Base-by-base conservation (phyloP, 2,888 invertebrate genomes). In the Phyllotreta cruciferae region DNA sequence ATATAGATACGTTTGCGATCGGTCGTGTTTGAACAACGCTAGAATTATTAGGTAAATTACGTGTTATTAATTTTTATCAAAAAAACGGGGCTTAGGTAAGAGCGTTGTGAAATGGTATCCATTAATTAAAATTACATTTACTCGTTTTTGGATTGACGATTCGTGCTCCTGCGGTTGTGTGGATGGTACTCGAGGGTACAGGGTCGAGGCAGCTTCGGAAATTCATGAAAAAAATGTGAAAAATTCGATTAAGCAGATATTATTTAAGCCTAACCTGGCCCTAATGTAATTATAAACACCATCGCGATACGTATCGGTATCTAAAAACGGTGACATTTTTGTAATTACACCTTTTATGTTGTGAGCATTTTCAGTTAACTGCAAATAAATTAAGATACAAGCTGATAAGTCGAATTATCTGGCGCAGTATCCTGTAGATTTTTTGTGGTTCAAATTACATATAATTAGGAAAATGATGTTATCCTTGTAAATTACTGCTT, bases 401-500 rank as follows among this genome's bases (percentile, higher is more conserved):
- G 60, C 66, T 63, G 75, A 75, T 75, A 75, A 75, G 70, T 58
- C 71, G 71, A 75, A 75, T 73, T 71, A 72, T 74, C 72, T 70
- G 68, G 64, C 38, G 63, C 63, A 64, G 68, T 72, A 70, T 73
- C 73, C 73, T 72, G 73, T 71, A 58, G 64, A 66, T 68, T 70
- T 64, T 66, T 58, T 66, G 54, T 57, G 64, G 41, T 60, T 42
- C 37, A 62, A 63, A 63, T 63, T 52, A 49, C 39, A 52, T 56
- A 57, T 57, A 68, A 64, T 66, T 64, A 68, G 50, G 55, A 42
- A 4, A 38, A 53, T 38, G 64, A 64, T 63, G 66, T 64, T 62
- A 63, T 47, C 64, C 67, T 64, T 24, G 24, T 24, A 24, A 24
- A 24, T 24, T 24, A 24, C 24, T 24, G 24, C 4, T 24, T 24